Evolutionary conservation across 2,113 vertebrate species (phyloP).

Genomic region (Lasiurus borealis): DNA sequence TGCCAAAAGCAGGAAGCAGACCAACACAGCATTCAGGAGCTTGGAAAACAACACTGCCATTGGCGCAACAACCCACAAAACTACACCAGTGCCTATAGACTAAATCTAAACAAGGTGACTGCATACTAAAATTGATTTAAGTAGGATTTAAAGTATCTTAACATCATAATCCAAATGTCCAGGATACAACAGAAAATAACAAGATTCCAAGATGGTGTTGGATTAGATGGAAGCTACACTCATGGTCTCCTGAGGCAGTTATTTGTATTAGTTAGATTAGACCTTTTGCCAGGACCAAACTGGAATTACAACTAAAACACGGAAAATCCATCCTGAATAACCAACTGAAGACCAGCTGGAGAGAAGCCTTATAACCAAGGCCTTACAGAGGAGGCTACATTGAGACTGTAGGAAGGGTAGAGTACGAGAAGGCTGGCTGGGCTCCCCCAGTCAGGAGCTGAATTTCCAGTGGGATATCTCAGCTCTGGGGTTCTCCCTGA

Average conservation of each 20-base stretch:
- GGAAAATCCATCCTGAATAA: too few species aligned
- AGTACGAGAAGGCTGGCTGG: too few species aligned
- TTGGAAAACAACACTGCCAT: neutral
- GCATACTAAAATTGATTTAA: neutral
- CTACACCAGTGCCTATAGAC: neutral
- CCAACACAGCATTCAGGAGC: neutral
- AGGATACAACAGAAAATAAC: neutral
- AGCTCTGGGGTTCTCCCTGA: neutral
- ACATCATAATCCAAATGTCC: neutral
- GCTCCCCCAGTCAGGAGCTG: neutral
- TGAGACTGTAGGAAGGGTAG: too few species aligned
- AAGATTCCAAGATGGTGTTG: too few species aligned
- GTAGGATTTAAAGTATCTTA: neutral
- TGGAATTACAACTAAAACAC: too few species aligned
- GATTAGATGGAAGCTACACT: too few species aligned
- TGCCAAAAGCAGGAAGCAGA: neutral
- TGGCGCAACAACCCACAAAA: neutral
- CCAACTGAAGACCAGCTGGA: too few species aligned
- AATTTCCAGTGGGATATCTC: neutral
- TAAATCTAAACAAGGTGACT: neutral
- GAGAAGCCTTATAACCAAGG: too few species aligned
- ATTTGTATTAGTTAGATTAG: too few species aligned
- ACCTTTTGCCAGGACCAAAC: too few species aligned
- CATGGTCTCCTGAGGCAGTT: too few species aligned
- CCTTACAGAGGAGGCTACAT: too few species aligned